Conservation (phyloP, 2,888 invertebrate species). For the Rhimphoctona megacephalus region DNA sequence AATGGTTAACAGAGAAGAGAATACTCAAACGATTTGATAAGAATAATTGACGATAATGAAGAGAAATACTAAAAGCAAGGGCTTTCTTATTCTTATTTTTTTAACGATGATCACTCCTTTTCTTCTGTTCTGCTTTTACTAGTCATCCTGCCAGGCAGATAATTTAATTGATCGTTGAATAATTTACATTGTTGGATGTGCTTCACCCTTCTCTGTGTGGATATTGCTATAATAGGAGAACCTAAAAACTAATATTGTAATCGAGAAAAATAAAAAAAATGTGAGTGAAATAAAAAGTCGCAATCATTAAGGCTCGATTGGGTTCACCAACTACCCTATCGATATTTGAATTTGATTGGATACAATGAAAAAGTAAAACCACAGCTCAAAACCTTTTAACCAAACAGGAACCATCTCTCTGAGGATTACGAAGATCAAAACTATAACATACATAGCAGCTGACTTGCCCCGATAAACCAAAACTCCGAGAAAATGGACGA, state of each 20-base stretch:
- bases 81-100: conserved; percentile 11
- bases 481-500: not conserved
- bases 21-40: conserved; percentile 19
- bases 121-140: conserved; percentile 43
- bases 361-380: not conserved
- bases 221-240: conserved; percentile 64
- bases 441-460: not conserved
- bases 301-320: too few species aligned
- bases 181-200: conserved; percentile 82
- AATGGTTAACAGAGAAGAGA: conserved; percentile 22
- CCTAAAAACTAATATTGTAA: too few species aligned
- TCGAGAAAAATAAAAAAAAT: too few species aligned
- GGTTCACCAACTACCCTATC: too few species aligned
- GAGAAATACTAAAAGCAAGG: conserved; percentile 38
- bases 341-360: not conserved
- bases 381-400: not conserved
- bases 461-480: not conserved
- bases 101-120: conserved; percentile 15
- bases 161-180: conserved; percentile 84
- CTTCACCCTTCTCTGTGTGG: conserved; percentile 80
- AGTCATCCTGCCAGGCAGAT: conserved; percentile 75
- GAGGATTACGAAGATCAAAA: not conserved
- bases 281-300: too few species aligned
- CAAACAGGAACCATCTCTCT: not conserved
- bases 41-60: conserved; percentile 39